phyloP scores from a whole-genome alignment of 2,888 invertebrate species.

The Phortica okadai region DNA sequence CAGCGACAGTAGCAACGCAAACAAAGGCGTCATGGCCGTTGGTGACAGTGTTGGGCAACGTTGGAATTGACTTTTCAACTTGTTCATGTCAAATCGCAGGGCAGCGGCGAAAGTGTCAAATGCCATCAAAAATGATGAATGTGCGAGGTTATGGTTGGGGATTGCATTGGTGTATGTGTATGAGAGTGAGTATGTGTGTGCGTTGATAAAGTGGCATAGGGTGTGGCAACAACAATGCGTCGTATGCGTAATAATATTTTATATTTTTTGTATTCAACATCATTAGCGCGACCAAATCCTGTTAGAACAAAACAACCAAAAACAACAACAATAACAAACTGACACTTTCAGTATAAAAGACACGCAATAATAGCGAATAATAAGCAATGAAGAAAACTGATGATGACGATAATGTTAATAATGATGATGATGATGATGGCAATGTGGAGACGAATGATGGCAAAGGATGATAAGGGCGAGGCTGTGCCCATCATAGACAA shows the following conservation, averaged over 20 bases:
- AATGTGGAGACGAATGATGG: background rate
- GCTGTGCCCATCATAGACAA: too few relatives aligned
- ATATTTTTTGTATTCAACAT: background rate
- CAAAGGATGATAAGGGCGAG: background rate
- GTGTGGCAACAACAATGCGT: background rate
- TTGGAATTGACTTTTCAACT: slow-evolving; percentile 5
- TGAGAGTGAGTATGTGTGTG: too few relatives aligned
- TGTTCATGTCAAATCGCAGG: background rate
- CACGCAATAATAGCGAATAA: background rate
- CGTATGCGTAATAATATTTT: too few relatives aligned
- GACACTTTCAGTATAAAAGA: background rate
- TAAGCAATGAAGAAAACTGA: background rate
- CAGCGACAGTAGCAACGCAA: background rate
- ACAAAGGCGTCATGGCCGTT: background rate
- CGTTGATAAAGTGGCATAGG: background rate
- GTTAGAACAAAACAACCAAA: background rate
- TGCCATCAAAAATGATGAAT: slow-evolving; percentile 3
- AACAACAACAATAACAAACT: background rate
- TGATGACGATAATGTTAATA: background rate
- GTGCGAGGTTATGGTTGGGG: background rate
- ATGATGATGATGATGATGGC: background rate
- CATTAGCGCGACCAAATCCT: background rate
- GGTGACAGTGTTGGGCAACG: background rate
- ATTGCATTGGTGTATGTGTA: too few relatives aligned
- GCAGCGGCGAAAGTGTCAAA: background rate